These are phyloP conservation scores for Sminthurinus aureus DNA, from an alignment of 2,888 invertebrate species.

Conservation along the genomic window DNA sequence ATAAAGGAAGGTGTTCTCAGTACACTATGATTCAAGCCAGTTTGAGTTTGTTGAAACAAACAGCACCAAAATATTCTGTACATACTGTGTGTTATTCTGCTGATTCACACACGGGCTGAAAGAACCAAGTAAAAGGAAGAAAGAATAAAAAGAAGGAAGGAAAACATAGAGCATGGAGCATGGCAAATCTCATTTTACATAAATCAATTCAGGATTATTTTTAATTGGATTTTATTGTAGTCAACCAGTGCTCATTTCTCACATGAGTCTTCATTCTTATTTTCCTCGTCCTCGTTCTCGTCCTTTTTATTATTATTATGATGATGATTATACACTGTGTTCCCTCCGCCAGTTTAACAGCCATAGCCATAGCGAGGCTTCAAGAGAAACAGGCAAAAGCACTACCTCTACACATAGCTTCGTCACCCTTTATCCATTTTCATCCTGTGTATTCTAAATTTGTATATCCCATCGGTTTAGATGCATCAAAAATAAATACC, in stretches of 20 bases:
- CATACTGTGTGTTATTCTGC: too few species aligned
- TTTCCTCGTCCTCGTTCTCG: conserved; percentile 8
- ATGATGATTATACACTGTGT: not conserved
- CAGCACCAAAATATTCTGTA: too few species aligned
- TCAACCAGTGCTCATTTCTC: conserved; percentile 16
- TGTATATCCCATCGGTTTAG: too few species aligned
- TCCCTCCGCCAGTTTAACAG: not conserved
- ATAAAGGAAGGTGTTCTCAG: not conserved
- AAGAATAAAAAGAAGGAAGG: conserved; percentile 10
- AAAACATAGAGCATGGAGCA: conserved; percentile 22
- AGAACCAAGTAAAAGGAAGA: not conserved
- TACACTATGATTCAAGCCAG: too few species aligned
- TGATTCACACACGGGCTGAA: too few species aligned
- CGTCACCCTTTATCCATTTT: too few species aligned
- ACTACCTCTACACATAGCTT: too few species aligned
- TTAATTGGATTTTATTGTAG: conserved; percentile 52
- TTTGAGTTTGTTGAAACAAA: too few species aligned
- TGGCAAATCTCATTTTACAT: conserved; percentile 45
- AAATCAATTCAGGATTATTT: conserved; percentile 51
- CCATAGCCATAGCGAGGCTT: not conserved
- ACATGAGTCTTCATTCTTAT: conserved; percentile 17
- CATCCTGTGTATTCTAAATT: too few species aligned
- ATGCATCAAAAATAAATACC: too few species aligned
- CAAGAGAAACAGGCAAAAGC: too few species aligned
- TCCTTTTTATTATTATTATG: not conserved